A percentile compares a stretch with the other conserved stretches of the same genome.
Evolutionary conservation across 2,797 vertebrate genomes (phyloP).

Genomic region (Liasis olivaceus): DNA sequence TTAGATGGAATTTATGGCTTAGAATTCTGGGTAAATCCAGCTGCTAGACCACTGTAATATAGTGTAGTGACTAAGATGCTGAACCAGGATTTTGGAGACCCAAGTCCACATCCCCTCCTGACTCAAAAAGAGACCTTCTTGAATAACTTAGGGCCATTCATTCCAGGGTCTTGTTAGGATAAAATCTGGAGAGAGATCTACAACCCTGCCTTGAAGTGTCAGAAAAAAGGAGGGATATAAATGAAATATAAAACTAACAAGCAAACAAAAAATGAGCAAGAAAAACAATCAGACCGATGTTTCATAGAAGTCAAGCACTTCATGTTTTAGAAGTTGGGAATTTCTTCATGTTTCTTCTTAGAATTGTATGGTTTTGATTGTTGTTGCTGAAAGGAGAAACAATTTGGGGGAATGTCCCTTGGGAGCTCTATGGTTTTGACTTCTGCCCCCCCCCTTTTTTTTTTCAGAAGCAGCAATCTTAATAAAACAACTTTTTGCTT

Average conservation of each 20-base stretch:
- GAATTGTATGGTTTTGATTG: constrained; percentile 6
- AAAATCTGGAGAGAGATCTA: not conserved
- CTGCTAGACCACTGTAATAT: not conserved
- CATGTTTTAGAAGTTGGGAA: not conserved
- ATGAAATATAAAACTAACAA: not conserved
- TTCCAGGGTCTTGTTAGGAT: not conserved
- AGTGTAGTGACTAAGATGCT: not conserved
- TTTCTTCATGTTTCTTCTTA: constrained; percentile 17
- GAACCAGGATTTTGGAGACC: not conserved
- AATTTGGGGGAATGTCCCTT: not conserved
- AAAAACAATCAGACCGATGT: not conserved
- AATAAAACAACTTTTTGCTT: constrained; percentile 10
- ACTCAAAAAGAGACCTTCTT: not conserved
- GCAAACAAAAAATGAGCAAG: not conserved
- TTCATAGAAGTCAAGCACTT: not conserved
- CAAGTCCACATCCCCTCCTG: not conserved
- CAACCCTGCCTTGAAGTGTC: not conserved
- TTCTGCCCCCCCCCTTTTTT: not conserved
- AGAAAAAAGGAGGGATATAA: not conserved
- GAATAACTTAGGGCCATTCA: not conserved
- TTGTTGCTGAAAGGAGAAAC: not conserved
- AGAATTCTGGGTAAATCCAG: not conserved
- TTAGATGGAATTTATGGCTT: not conserved
- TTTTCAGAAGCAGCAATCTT: not conserved
- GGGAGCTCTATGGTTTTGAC: not conserved